A percentile compares a stretch with the other conserved stretches of the same genome.
Evolutionary conservation across 1,140 invertebrate genomes (phyloP).

Genomic region (Patella vulgata): DNA sequence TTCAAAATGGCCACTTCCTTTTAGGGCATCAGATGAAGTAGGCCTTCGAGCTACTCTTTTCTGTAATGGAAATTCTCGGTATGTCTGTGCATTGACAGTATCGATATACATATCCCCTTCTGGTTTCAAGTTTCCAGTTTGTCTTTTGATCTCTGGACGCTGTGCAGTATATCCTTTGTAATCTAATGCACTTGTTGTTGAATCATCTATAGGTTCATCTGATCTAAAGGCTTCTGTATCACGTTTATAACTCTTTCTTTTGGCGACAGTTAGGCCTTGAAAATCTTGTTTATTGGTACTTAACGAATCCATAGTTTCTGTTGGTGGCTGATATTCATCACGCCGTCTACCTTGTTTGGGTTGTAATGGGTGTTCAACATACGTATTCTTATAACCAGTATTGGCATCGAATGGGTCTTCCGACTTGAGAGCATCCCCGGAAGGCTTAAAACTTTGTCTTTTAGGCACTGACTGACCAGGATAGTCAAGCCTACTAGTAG

Average conservation of each 20-base stretch:
- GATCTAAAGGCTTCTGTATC: slow-evolving; percentile 52
- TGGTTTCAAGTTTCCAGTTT: slow-evolving; percentile 48
- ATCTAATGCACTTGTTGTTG: slow-evolving; percentile 59
- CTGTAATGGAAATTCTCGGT: slow-evolving; percentile 58
- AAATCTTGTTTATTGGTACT: slow-evolving; percentile 54
- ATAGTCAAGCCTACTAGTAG: slow-evolving; percentile 11
- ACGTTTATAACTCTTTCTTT: slow-evolving; percentile 55
- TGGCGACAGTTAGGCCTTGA: slow-evolving; percentile 44
- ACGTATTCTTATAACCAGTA: slow-evolving; percentile 61
- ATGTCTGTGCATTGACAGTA: slow-evolving; percentile 63
- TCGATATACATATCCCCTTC: slow-evolving; percentile 56
- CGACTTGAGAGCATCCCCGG: slow-evolving; percentile 51
- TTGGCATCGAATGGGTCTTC: slow-evolving; percentile 61
- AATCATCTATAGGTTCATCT: slow-evolving; percentile 61
- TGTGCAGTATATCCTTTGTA: slow-evolving; percentile 61
- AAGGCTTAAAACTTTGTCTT: not conserved
- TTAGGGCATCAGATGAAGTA: not conserved
- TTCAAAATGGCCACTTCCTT: not conserved
- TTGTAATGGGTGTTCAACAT: slow-evolving; percentile 50
- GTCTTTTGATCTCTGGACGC: slow-evolving; percentile 40
- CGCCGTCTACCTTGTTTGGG: slow-evolving; percentile 17
- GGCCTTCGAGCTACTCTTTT: slow-evolving; percentile 10
- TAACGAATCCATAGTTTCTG: slow-evolving; percentile 9
- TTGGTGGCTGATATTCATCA: slow-evolving; percentile 15
- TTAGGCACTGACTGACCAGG: slow-evolving; percentile 1